Conservation (phyloP, 2,797 vertebrate genomes). For the Sebastes cheni region DNA sequence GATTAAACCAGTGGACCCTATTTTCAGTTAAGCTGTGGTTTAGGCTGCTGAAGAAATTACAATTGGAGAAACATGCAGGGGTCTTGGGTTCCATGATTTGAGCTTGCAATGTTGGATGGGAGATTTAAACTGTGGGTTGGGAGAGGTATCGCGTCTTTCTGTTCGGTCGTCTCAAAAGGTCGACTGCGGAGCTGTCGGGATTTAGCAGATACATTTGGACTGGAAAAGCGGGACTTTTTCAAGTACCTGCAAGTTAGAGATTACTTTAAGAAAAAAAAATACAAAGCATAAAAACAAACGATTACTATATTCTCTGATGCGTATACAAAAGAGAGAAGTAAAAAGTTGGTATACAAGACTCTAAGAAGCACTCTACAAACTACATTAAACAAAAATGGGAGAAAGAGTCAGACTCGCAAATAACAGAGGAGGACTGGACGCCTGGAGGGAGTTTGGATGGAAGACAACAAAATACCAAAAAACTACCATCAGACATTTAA, state of each 20-base stretch:
- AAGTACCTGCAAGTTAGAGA: constrained; percentile 7
- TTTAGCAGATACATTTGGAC: not conserved
- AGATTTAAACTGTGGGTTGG: not conserved
- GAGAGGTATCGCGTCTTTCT: not conserved
- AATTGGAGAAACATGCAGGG: not conserved
- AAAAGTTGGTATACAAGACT: too few species aligned
- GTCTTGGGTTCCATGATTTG: constrained; percentile 10
- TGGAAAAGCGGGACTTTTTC: not conserved
- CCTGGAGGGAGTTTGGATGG: too few species aligned
- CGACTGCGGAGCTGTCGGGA: not conserved
- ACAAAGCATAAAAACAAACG: not conserved
- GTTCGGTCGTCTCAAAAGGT: not conserved
- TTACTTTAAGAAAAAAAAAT: constrained; percentile 7
- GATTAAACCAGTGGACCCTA: too few species aligned
- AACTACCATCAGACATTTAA: too few species aligned
- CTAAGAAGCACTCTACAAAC: too few species aligned
- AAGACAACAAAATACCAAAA: too few species aligned
- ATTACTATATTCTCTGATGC: not conserved
- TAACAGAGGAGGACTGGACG: too few species aligned
- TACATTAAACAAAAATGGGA: too few species aligned
- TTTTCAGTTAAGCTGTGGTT: not conserved
- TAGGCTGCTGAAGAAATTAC: not conserved
- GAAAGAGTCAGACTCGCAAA: too few species aligned
- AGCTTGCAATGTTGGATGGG: not conserved
- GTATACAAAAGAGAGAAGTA: too few species aligned